Evolutionary conservation across 2,888 invertebrate genomes (phyloP).

Genomic region (Melipona bicolor): DNA sequence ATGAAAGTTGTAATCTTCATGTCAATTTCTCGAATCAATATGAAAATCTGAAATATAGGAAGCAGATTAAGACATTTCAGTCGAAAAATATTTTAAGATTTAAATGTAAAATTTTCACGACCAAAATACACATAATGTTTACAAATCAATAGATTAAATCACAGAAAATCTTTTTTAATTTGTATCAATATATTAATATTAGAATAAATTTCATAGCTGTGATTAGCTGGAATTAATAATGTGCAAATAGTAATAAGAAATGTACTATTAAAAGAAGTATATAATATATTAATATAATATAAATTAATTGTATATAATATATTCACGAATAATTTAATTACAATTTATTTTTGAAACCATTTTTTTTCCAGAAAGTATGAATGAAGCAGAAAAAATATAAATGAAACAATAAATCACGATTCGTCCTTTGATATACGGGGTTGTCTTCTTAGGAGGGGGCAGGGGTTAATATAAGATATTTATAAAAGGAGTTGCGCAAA

Average conservation of each 20-base stretch:
- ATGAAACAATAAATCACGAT: neutral
- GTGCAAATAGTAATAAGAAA: neutral
- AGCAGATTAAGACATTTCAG: neutral
- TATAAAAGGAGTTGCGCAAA: constrained; percentile 54
- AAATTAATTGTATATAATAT: neutral
- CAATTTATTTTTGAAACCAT: neutral
- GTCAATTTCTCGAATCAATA: neutral
- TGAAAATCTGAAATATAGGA: neutral
- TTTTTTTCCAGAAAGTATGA: neutral
- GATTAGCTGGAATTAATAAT: neutral
- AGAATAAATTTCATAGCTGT: neutral
- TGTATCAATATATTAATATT: neutral
- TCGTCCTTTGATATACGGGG: constrained; percentile 8
- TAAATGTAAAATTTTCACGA: neutral
- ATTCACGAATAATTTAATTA: neutral
- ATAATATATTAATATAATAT: too few relatives aligned
- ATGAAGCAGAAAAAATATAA: neutral
- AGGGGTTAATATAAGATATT: constrained; percentile 23
- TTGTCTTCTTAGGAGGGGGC: constrained; percentile 8
- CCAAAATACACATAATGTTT: neutral
- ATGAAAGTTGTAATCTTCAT: neutral
- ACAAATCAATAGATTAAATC: neutral
- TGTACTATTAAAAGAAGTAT: neutral
- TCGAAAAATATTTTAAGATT: neutral
- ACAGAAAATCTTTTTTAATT: neutral